Evolutionary conservation across 2,888 invertebrate genomes (phyloP), one percentile per base, ranked within the genome.

Genomic region (Metopia argyrocephala): DNA sequence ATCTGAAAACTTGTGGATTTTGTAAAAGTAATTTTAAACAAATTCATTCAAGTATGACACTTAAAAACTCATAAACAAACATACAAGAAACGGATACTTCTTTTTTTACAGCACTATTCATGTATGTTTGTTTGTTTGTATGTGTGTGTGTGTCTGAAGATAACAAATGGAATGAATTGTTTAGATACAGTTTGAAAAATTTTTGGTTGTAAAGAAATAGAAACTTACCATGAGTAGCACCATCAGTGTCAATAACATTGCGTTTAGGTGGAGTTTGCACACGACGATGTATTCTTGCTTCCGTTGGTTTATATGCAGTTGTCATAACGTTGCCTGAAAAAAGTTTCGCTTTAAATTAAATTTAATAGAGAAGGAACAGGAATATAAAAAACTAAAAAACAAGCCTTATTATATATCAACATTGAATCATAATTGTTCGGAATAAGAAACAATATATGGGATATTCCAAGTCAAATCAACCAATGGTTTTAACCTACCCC

Each of bases 251-350:
- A 18, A 75, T 64, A 54, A 73, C 20, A 48, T 69, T 68, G 59
- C 84, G 82, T 84, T 86, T 85, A 75, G 88, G 85, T 31, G 88
- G 85, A 65, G 87, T 86, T 82, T 90, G 88, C 5, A 87, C 86
- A 68, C 90, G 87, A 62, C 90, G n/a, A n/a, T n/a, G 86, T 78
- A 89, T 88, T 86, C 90, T 90, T n/a, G 90, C 86, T 84, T 90
- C 90, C 82, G 89, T 86, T 57, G 90, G 87, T 84, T 90, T 90
- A 83, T 88, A 87, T 85, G 87, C 86, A 79, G 85, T 86, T 84
- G 83, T 85, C 84, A 85, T 76, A 74, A 86, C 84, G 74, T 85
- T 83, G 83, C 79, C 86, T 86, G 61, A 12, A 64, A 54, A 12
- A 65, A 25, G n/a, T 46, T 20, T 38, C 9, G 52, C 3, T 20